Conservation (phyloP, 1,140 invertebrate genomes). For the Apocrypta bakeri region DNA sequence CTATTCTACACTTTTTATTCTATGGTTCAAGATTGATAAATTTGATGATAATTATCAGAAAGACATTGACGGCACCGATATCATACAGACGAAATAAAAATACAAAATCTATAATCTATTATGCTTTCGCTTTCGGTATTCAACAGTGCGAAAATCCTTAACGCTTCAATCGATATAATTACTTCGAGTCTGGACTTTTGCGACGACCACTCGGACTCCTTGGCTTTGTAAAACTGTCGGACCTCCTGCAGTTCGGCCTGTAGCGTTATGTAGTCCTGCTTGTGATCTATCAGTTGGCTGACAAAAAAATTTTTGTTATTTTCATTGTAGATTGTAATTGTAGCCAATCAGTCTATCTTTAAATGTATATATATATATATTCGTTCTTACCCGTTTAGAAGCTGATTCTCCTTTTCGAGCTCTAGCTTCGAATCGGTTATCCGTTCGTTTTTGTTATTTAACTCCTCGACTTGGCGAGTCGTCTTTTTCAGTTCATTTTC, state of each 20-base stretch:
- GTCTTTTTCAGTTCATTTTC: slow-evolving; percentile 80
- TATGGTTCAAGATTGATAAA: neutral
- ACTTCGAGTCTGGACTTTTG: slow-evolving; percentile 85
- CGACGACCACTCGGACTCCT: slow-evolving; percentile 83
- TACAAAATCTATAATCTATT: neutral
- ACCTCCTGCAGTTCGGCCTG: slow-evolving; percentile 81
- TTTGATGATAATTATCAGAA: neutral
- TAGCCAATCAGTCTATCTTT: neutral
- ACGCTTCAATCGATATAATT: slow-evolving; percentile 52
- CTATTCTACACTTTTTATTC: slow-evolving; percentile 5
- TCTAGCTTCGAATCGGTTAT: slow-evolving; percentile 88
- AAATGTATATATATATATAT: slow-evolving; percentile 52
- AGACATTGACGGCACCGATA: no score
- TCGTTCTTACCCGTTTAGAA: slow-evolving; percentile 74
- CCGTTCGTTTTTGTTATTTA: slow-evolving; percentile 87
- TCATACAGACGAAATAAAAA: neutral
- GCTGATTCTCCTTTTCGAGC: slow-evolving; percentile 85
- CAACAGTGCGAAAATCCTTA: slow-evolving; percentile 21
- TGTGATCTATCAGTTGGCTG: slow-evolving; percentile 61
- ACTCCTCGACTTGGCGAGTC: slow-evolving; percentile 84
- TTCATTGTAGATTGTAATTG: neutral
- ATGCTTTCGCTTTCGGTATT: neutral
- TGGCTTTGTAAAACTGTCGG: slow-evolving; percentile 80
- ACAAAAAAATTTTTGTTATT: neutral
- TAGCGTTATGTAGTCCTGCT: slow-evolving; percentile 48